These are phyloP conservation scores for Zenarchopterus dispar DNA, from an alignment of 2,797 vertebrate genomes.

Conservation along the genomic window DNA sequence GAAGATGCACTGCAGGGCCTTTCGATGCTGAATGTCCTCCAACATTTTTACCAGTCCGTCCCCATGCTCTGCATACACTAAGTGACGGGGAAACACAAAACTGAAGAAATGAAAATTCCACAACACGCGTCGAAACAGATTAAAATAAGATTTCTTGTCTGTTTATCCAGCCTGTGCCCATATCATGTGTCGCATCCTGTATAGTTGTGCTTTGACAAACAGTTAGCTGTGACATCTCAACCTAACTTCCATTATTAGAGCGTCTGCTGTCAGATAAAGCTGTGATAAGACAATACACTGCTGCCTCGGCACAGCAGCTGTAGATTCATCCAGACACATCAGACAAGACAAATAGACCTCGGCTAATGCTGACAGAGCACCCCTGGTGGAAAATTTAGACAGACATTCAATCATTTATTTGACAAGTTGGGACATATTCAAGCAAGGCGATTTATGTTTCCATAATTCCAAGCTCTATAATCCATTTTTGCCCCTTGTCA, in stretches of 20 bases:
- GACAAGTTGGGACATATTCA: conserved; percentile 68
- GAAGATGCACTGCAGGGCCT: conserved; percentile 71
- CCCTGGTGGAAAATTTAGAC: conserved; percentile 65
- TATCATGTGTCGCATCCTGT: conserved; percentile 30
- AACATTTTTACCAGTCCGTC: conserved; percentile 61
- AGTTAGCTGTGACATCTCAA: conserved; percentile 62
- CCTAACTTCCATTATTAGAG: conserved; percentile 63
- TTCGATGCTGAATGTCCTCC: conserved; percentile 67
- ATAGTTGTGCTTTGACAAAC: conserved; percentile 42
- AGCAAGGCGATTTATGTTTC: conserved; percentile 69
- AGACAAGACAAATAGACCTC: conserved; percentile 79
- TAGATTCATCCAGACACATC: conserved; percentile 67
- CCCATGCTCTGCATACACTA: conserved; percentile 30
- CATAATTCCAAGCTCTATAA: conserved; percentile 69
- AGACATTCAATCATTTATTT: conserved; percentile 71
- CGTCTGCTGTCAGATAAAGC: conserved; percentile 63
- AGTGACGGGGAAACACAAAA: too few relatives aligned
- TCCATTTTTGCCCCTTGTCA: conserved; percentile 63
- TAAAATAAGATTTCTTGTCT: conserved; percentile 46
- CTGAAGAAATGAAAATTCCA: conserved; percentile 2
- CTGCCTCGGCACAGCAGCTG: conserved; percentile 56
- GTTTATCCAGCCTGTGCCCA: conserved; percentile 35
- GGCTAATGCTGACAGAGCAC: conserved; percentile 73
- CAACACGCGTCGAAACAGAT: conserved; percentile 16
- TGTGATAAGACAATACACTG: conserved; percentile 65